A percentile compares a stretch with the other conserved stretches of the same genome.
Evolutionary conservation across 2,797 vertebrate genomes (phyloP).

Genomic region (Halcyon badia): DNA sequence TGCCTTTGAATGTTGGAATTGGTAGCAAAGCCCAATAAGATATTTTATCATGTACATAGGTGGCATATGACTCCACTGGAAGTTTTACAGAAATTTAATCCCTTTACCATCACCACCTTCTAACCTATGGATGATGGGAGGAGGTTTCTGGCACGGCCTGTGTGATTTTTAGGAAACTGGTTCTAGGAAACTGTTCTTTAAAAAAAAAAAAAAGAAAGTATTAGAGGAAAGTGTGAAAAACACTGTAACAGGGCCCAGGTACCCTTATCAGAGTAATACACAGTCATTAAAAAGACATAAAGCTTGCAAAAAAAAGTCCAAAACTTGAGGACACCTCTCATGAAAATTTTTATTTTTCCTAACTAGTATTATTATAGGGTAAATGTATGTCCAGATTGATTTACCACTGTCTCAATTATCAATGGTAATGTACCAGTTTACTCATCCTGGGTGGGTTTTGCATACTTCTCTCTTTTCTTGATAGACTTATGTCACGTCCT

Average conservation of each 20-base stretch:
- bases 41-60: background rate
- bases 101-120: background rate
- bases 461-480: background rate
- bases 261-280: background rate
- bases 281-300: background rate
- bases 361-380: background rate
- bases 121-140: background rate
- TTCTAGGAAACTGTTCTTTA: background rate
- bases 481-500: background rate
- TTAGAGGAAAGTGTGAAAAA: background rate
- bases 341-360: background rate
- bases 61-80: background rate
- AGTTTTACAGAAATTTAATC: background rate
- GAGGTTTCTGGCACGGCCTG: background rate
- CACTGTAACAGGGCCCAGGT: accelerated
- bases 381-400: background rate
- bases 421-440: background rate
- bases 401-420: background rate
- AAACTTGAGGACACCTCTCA: accelerated
- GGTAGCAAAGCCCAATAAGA: background rate
- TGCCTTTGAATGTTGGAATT: background rate
- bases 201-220: background rate
- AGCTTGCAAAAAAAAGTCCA: background rate
- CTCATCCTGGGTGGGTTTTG: background rate
- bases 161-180: background rate